phyloP scores from a whole-genome alignment of 2,888 invertebrate genomes.

The Lumbricus terrestris region DNA sequence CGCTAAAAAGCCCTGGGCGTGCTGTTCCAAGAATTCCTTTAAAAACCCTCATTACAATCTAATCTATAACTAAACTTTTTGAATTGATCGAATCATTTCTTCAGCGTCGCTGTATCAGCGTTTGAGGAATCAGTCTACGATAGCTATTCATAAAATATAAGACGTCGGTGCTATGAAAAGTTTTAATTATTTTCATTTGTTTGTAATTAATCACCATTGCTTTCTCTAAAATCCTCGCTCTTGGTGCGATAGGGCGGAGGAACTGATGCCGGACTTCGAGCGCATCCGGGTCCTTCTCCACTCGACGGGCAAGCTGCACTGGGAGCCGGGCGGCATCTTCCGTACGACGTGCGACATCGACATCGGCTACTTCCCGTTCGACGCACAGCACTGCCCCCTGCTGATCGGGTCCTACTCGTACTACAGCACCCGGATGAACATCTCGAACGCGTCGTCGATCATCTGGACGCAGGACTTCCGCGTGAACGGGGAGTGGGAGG shows the following conservation, averaged over 20 bases:
- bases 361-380: conserved; percentile 36
- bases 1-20: no score
- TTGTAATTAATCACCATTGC: no score
- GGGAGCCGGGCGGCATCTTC: conserved; percentile 38
- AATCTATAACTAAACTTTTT: no score
- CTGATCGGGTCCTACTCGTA: conserved; percentile 34
- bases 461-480: conserved; percentile 31
- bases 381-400: conserved; percentile 32
- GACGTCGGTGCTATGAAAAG: no score
- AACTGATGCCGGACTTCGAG: conserved; percentile 36
- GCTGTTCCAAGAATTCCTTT: no score
- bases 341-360: conserved; percentile 36
- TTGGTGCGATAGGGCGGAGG: conserved; percentile 31
- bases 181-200: no score
- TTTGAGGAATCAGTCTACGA: no score
- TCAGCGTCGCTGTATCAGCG: neutral
- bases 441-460: conserved; percentile 23
- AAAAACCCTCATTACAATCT: no score
- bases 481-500: conserved; percentile 39
- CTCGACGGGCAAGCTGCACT: conserved; percentile 30
- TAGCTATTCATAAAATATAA: no score
- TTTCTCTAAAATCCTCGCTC: neutral
- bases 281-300: conserved; percentile 33
- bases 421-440: conserved; percentile 33
- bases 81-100: neutral